Evolutionary conservation across 2,888 invertebrate genomes (phyloP), one percentile per base, ranked within the genome.

Genomic region (Microdon myrmicae): DNA sequence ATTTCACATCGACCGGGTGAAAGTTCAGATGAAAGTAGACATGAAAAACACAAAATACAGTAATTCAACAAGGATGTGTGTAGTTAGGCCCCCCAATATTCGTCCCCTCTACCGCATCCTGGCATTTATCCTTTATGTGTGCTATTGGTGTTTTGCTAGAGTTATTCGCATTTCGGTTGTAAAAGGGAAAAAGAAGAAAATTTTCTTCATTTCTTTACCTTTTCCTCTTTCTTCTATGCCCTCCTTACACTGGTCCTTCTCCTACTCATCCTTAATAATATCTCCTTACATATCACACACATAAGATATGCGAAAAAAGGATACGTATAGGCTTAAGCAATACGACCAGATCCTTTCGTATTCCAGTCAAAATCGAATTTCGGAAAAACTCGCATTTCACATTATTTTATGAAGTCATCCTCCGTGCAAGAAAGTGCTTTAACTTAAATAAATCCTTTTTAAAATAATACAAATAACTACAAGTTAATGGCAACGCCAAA

Each of bases 311-410:
- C 31, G 25, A 49, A 49, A 56, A 41, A 44, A 41, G 35, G 35
- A 45, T 22, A 56, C 29, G 41, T 44, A 56, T 49, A 61, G 56
- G 44, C 56, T 51, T 61, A 41, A 44, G 29, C 35, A 43, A 45
- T 23, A 49, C 56, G 45, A 39, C 44, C 28, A 38, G 39, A 31
- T 56, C 56, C 44, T 61, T 56, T 56, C 49, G 49, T 45, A 39
- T 49, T 56, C 39, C 56, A 56, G 56, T 61, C 56, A 56, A 61
- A 61, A 49, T 51, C 49, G 39, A 51, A 56, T 49, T 61, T 56
- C 44, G 56, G 61, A 61, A 61, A 61, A 56, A 61, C 48, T 49
- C 56, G 26, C 61, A 61, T 61, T 56, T 56, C 19, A 49, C 34
- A 56, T 44, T 37, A 45, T 4, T 45, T 53, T 45, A 12, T n/a